Evolutionary conservation across 2,888 invertebrate species (phyloP).

Genomic region (Helobdella robusta): DNA sequence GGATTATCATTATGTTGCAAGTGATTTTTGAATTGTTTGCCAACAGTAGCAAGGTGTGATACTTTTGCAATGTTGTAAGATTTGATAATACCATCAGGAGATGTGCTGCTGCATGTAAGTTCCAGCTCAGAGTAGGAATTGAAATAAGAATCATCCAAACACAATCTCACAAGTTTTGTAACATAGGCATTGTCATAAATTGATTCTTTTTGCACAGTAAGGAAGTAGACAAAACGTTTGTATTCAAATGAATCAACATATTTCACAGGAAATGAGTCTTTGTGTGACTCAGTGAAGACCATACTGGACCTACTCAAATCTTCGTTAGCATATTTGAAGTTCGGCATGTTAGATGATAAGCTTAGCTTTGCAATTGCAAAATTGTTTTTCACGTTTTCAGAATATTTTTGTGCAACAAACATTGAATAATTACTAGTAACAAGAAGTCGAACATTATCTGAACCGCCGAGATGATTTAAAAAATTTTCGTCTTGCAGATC

Average conservation of each 20-base stretch:
- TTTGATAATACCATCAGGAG: too few species aligned
- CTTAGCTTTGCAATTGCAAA: too few species aligned
- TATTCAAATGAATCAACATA: conserved; percentile 42
- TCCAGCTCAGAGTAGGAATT: conserved; percentile 47
- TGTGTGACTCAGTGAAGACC: conserved; percentile 23
- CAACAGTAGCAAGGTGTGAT: conserved; percentile 29
- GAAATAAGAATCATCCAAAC: conserved; percentile 40
- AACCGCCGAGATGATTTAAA: conserved; percentile 30
- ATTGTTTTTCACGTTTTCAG: neutral
- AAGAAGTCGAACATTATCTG: conserved; percentile 5
- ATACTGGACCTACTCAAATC: conserved; percentile 1
- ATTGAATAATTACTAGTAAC: conserved; percentile 18
- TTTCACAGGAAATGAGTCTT: conserved; percentile 34
- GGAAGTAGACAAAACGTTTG: conserved; percentile 40
- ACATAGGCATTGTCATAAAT: conserved; percentile 24
- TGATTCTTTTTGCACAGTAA: conserved; percentile 41
- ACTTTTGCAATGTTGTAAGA: conserved; percentile 33
- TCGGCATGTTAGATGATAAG: too few species aligned
- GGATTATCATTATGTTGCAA: too few species aligned
- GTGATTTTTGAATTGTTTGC: too few species aligned
- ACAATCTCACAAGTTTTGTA: conserved; percentile 44
- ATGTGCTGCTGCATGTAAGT: conserved; percentile 35
- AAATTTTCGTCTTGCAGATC: conserved; percentile 22
- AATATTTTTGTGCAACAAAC: conserved; percentile 32
- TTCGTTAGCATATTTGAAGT: neutral